Evolutionary conservation across 2,888 invertebrate genomes (phyloP).

Genomic region (Lypha dubia): DNA sequence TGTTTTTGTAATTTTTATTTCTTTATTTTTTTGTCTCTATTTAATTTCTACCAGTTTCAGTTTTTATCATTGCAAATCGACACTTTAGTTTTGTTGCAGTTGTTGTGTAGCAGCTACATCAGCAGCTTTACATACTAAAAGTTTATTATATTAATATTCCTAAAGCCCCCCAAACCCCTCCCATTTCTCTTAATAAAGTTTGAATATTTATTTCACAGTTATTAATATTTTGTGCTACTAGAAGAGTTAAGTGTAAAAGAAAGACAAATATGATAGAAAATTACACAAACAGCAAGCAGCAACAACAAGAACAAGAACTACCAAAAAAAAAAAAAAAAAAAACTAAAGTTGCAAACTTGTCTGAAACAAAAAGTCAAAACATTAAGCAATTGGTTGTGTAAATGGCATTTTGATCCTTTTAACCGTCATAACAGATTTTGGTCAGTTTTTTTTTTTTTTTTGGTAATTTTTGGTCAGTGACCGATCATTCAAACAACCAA

Average conservation of each 20-base stretch:
- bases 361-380: conserved; percentile 57
- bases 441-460: too few relatives aligned
- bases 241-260: not conserved
- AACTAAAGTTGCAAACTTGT: conserved; percentile 40
- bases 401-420: conserved; percentile 61
- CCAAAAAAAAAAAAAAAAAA: too few relatives aligned
- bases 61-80: conserved; percentile 53
- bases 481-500: too few relatives aligned
- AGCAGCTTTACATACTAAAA: too few relatives aligned
- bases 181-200: conserved; percentile 28
- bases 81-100: conserved; percentile 51
- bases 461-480: conserved; percentile 1
- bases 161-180: too few relatives aligned
- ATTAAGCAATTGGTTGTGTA: conserved; percentile 64
- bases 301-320: not conserved
- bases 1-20: not conserved
- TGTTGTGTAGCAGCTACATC: conserved; percentile 6
- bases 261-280: conserved; percentile 24
- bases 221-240: conserved; percentile 45
- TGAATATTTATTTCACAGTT: conserved; percentile 41
- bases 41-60: conserved; percentile 26
- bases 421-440: conserved; percentile 58
- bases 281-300: too few relatives aligned
- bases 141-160: conserved; percentile 44
- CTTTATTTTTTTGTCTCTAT: not conserved